Conservation (phyloP, 2,888 invertebrate genomes). For the Gortyna flavago region DNA sequence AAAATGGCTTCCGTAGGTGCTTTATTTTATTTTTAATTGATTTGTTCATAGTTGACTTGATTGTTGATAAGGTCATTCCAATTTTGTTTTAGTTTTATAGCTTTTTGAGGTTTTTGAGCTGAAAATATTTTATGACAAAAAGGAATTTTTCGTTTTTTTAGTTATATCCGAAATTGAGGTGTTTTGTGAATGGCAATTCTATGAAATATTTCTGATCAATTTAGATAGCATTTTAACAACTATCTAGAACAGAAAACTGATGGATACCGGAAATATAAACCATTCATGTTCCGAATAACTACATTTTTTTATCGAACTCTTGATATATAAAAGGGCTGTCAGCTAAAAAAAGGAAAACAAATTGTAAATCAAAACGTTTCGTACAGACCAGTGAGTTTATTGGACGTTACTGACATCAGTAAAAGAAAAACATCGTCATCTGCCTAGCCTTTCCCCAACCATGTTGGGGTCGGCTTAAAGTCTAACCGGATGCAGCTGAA, state of each 20-base stretch:
- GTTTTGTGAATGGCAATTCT: neutral
- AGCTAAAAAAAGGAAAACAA: neutral
- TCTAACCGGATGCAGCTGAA: too few relatives aligned
- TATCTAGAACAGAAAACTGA: neutral
- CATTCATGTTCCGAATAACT: neutral
- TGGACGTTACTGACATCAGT: too few relatives aligned
- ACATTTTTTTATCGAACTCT: neutral
- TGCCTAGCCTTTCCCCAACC: too few relatives aligned
- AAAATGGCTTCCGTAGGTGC: neutral
- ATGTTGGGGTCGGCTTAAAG: too few relatives aligned
- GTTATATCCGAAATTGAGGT: neutral
- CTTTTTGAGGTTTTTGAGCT: neutral
- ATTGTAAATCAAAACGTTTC: neutral
- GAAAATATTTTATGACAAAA: neutral
- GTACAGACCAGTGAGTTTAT: too few relatives aligned
- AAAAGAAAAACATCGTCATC: too few relatives aligned
- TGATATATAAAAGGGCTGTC: neutral
- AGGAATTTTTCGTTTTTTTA: neutral
- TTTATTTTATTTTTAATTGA: neutral
- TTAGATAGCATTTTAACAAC: neutral
- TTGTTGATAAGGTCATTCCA: neutral
- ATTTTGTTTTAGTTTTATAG: neutral
- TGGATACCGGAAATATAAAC: neutral
- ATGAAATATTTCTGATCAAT: neutral
- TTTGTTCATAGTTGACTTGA: too few relatives aligned